A percentile compares a stretch with the other conserved stretches of the same genome.
Conservation (phyloP, 2,113 vertebrate genomes). For the Anolis carolinensis region DNA sequence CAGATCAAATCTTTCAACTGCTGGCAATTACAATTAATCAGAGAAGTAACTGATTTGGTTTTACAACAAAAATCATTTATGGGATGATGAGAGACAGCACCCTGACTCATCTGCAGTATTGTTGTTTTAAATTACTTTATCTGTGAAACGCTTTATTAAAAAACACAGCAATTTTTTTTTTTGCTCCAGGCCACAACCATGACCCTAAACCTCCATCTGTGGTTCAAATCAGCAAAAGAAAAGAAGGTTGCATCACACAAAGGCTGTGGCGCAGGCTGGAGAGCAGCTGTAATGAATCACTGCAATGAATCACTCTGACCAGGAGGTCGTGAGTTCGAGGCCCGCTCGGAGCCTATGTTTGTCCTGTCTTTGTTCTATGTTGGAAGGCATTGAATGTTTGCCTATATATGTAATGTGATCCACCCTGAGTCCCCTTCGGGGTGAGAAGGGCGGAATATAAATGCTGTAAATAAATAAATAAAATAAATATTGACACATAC, state of each 20-base stretch:
- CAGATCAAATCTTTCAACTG: constrained; percentile 18
- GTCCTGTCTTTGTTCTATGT: too few species aligned
- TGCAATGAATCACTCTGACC: too few species aligned
- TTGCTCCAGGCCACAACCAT: neutral
- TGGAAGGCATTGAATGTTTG: too few species aligned
- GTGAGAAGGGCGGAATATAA: too few species aligned
- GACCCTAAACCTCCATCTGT: neutral
- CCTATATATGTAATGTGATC: too few species aligned
- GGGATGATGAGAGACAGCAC: neutral
- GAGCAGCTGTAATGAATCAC: too few species aligned
- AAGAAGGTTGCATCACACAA: neutral
- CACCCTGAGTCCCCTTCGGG: too few species aligned
- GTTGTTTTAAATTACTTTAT: neutral
- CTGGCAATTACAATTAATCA: neutral
- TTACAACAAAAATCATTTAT: neutral
- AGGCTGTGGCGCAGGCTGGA: too few species aligned
- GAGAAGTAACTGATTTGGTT: neutral
- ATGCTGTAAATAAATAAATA: too few species aligned
- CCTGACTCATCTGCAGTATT: neutral
- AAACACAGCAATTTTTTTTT: neutral
- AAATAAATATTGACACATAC: neutral
- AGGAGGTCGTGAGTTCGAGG: too few species aligned
- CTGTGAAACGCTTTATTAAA: neutral
- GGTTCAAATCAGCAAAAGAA: neutral
- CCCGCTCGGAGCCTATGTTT: too few species aligned